Evolutionary conservation across 2,888 invertebrate genomes (phyloP).

Genomic region (Dynastes grantii): DNA sequence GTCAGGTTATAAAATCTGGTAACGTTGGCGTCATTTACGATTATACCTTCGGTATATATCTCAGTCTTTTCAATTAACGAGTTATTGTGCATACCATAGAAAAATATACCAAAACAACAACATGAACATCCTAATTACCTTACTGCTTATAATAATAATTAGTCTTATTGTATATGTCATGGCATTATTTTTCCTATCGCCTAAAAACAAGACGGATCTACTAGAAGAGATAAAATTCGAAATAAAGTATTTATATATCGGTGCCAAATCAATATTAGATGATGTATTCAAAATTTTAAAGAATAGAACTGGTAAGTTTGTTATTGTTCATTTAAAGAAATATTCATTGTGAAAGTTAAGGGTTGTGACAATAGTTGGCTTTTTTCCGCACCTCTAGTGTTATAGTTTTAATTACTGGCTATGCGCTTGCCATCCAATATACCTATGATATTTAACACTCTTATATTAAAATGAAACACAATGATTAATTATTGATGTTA

Average conservation of each 20-base stretch:
- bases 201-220: constrained; percentile 73
- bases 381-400: too few species aligned
- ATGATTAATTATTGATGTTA: too few species aligned
- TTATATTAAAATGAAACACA: too few species aligned
- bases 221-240: constrained; percentile 73
- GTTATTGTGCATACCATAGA: background rate
- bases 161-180: background rate
- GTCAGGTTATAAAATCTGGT: constrained; percentile 1
- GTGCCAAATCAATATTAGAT: constrained; percentile 74
- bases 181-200: constrained; percentile 62
- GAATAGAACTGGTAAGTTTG: constrained; percentile 73
- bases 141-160: background rate
- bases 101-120: background rate
- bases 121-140: background rate
- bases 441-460: too few species aligned
- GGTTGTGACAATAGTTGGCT: too few species aligned
- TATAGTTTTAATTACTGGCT: too few species aligned
- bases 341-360: too few species aligned
- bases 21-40: constrained; percentile 8
- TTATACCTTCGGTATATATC: background rate
- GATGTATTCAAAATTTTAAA: constrained; percentile 74
- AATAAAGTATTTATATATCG: constrained; percentile 76
- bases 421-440: too few species aligned
- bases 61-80: background rate
- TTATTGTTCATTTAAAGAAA: constrained; percentile 1